A percentile compares a stretch with the other conserved stretches of the same genome.
Evolutionary conservation across 2,888 invertebrate genomes (phyloP).

Genomic region (Brenthis ino): DNA sequence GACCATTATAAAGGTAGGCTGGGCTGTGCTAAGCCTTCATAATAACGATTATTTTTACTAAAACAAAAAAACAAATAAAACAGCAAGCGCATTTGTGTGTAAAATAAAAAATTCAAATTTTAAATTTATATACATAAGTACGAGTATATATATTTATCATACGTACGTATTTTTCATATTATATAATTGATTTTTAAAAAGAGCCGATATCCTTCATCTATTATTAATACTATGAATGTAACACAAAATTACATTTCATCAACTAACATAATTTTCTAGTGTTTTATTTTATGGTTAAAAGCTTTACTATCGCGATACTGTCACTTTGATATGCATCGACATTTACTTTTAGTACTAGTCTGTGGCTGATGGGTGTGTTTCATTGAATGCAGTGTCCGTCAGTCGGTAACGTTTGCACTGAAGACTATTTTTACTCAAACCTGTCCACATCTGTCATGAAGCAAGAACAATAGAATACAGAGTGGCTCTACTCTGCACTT

Average conservation of each 20-base stretch:
- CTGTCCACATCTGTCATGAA: conserved; percentile 72
- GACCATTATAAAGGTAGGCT: too few species aligned
- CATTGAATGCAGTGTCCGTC: conserved; percentile 79
- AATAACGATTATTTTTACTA: too few species aligned
- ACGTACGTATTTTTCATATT: too few species aligned
- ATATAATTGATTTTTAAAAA: too few species aligned
- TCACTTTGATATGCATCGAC: conserved; percentile 5
- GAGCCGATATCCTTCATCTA: too few species aligned
- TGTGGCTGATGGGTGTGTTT: conserved; percentile 49
- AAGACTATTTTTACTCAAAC: conserved; percentile 78
- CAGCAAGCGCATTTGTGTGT: too few species aligned
- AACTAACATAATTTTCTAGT: not conserved
- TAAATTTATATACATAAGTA: too few species aligned
- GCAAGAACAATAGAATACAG: conserved; percentile 16
- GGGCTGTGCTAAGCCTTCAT: too few species aligned
- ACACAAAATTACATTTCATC: not conserved
- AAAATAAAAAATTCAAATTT: too few species aligned
- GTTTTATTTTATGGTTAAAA: not conserved
- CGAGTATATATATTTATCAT: too few species aligned
- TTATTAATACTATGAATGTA: too few species aligned
- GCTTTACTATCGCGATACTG: conserved; percentile 2
- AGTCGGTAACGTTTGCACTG: conserved; percentile 62
- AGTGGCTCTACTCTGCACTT: conserved; percentile 4
- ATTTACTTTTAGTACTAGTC: conserved; percentile 18
- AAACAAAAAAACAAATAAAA: too few species aligned